Percentiles rank a stretch among this genome's conserved stretches.
These are phyloP conservation scores for Drosophila kanekoi DNA, from an alignment of 2,888 invertebrate species.

Conservation along the genomic window DNA sequence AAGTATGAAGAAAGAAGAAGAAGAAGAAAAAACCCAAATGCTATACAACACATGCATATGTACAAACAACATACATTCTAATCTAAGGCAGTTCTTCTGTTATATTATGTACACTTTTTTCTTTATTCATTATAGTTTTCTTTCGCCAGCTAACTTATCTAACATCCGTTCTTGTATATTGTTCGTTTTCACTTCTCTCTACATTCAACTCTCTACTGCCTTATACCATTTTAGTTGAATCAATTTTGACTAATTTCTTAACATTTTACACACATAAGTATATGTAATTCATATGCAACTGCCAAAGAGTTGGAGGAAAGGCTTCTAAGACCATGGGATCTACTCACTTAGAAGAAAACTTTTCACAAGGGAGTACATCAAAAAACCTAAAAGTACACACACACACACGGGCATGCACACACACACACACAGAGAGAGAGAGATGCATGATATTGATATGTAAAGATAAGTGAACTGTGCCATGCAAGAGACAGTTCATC, in stretches of 20 bases:
- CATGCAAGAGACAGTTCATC: neutral
- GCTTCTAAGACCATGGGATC: slow-evolving; percentile 8
- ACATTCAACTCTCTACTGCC: too few species aligned
- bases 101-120: slow-evolving; percentile 7
- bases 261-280: neutral
- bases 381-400: slow-evolving; percentile 3
- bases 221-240: slow-evolving; percentile 3
- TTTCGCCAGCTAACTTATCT: slow-evolving; percentile 13
- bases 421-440: too few species aligned
- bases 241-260: neutral
- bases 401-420: slow-evolving; percentile 9
- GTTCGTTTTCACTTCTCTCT: slow-evolving; percentile 10
- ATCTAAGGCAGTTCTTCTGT: slow-evolving; percentile 16
- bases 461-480: neutral
- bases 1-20: neutral
- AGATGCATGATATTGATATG: neutral
- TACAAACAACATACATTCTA: slow-evolving; percentile 20
- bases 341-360: neutral
- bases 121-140: slow-evolving; percentile 3
- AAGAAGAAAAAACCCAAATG: neutral
- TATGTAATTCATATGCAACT: slow-evolving; percentile 25
- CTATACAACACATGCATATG: slow-evolving; percentile 10
- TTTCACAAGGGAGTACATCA: slow-evolving; percentile 1
- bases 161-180: slow-evolving; percentile 6
- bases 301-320: slow-evolving; percentile 11